phyloP scores from a whole-genome alignment of 2,113 vertebrate species.

The Nansenia antarctica region DNA sequence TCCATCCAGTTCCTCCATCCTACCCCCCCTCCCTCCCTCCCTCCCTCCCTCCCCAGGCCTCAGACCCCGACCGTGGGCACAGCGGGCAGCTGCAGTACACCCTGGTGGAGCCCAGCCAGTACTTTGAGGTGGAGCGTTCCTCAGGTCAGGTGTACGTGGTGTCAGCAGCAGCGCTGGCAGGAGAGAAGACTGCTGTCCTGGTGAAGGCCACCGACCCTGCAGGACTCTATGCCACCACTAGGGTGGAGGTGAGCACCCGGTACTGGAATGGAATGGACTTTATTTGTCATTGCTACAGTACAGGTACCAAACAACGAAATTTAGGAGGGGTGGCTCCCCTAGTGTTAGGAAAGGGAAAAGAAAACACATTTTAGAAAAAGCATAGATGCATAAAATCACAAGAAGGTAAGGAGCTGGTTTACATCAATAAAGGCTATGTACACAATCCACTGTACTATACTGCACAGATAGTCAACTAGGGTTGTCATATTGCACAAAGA shows the following conservation, averaged over 20 bases:
- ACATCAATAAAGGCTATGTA: too few relatives aligned
- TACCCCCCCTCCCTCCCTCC: background rate
- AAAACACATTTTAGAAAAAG: too few relatives aligned
- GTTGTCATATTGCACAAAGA: too few relatives aligned
- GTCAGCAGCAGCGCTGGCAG: slow-evolving; percentile 51
- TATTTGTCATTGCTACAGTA: background rate
- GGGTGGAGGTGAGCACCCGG: slow-evolving; percentile 61
- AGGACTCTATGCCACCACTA: slow-evolving; percentile 49
- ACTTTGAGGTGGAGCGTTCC: slow-evolving; percentile 68
- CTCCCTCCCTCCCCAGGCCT: slow-evolving; percentile 62
- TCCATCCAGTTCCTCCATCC: background rate
- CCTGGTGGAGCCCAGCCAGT: slow-evolving; percentile 13
- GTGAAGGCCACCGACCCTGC: slow-evolving; percentile 67
- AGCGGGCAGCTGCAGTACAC: slow-evolving; percentile 67
- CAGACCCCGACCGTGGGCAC: slow-evolving; percentile 68
- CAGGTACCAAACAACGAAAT: too few relatives aligned
- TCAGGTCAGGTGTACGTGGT: slow-evolving; percentile 75
- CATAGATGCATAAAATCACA: too few relatives aligned
- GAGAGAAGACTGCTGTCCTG: slow-evolving; percentile 13
- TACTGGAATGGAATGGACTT: background rate
- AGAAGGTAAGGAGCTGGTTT: too few relatives aligned
- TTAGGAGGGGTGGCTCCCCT: too few relatives aligned
- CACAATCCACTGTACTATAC: too few relatives aligned
- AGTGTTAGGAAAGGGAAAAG: too few relatives aligned
- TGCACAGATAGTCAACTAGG: too few relatives aligned